Evolutionary conservation across 2,888 invertebrate species (phyloP).

Genomic region (Taenaris catops): DNA sequence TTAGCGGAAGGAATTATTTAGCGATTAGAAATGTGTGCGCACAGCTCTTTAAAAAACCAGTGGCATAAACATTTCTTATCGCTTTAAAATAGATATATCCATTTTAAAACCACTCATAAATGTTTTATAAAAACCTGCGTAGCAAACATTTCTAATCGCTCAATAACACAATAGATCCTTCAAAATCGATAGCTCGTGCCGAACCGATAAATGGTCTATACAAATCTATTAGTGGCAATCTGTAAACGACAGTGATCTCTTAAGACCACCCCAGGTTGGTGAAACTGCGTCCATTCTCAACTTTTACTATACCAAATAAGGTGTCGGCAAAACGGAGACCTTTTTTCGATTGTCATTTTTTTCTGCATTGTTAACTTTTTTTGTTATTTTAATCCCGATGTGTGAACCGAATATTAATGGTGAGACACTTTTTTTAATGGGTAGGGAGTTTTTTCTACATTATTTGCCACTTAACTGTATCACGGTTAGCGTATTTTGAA

Average conservation of each 20-base stretch:
- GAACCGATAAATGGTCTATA: slow-evolving; percentile 8
- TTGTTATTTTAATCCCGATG: slow-evolving; percentile 40
- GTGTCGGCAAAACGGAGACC: neutral
- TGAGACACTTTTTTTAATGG: slow-evolving; percentile 32
- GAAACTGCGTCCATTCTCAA: slow-evolving; percentile 6
- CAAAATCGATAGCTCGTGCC: slow-evolving; percentile 24
- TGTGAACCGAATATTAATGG: slow-evolving; percentile 47
- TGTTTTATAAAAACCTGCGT: too few relatives aligned
- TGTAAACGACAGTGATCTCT: too few relatives aligned
- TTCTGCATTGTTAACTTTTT: slow-evolving; percentile 24
- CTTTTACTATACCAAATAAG: slow-evolving; percentile 12
- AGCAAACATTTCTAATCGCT: neutral
- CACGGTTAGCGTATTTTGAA: slow-evolving; percentile 47
- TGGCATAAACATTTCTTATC: too few relatives aligned
- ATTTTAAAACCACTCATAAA: too few relatives aligned
- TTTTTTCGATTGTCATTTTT: slow-evolving; percentile 30
- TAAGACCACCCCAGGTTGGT: too few relatives aligned
- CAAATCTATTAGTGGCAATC: slow-evolving; percentile 7
- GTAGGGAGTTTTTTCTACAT: slow-evolving; percentile 26
- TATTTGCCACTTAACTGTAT: slow-evolving; percentile 48
- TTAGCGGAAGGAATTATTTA: neutral
- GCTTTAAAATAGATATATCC: too few relatives aligned
- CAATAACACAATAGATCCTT: slow-evolving; percentile 7
- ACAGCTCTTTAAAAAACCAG: too few relatives aligned
- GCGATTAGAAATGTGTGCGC: neutral